A percentile compares a stretch with the other conserved stretches of the same genome.
These are phyloP conservation scores for Nomada lathburiana DNA, from an alignment of 2,888 invertebrate species.

Conservation along the genomic window DNA sequence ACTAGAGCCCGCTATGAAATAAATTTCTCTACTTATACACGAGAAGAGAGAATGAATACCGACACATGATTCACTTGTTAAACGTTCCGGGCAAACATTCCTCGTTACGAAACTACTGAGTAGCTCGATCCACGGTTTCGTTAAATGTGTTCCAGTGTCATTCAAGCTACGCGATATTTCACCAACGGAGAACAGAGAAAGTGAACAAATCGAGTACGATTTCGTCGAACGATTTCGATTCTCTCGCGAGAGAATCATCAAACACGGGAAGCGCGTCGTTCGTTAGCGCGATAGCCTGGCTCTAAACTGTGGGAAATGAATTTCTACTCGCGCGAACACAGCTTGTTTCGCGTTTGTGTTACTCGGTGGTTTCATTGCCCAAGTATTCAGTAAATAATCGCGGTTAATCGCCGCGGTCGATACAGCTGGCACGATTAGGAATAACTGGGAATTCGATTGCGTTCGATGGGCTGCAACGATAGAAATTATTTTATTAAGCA, in stretches of 20 bases:
- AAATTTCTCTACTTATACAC: not conserved
- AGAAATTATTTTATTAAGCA: constrained; percentile 51
- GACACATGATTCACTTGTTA: not conserved
- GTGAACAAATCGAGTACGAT: not conserved
- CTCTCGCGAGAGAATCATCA: constrained; percentile 32
- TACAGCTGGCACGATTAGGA: constrained; percentile 26
- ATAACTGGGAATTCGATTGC: constrained; percentile 41
- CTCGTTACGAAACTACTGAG: not conserved
- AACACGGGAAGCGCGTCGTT: constrained; percentile 48
- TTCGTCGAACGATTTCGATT: constrained; percentile 1
- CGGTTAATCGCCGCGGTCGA: constrained; percentile 33
- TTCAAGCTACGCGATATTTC: constrained; percentile 19
- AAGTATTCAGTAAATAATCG: constrained; percentile 49
- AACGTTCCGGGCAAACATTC: not conserved
- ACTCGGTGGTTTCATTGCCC: constrained; percentile 32
- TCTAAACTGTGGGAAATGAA: constrained; percentile 58
- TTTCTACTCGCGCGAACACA: constrained; percentile 16
- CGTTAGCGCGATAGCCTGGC: constrained; percentile 42
- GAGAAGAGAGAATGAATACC: not conserved
- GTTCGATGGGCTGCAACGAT: constrained; percentile 49
- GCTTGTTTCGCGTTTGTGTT: constrained; percentile 21
- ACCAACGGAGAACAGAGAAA: constrained; percentile 29
- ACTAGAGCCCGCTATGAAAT: not conserved
- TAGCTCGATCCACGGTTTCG: not conserved
- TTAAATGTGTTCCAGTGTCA: not conserved